Percentiles rank a stretch among this genome's conserved stretches.
These are phyloP conservation scores for Heliothis virescens DNA, from an alignment of 1,140 invertebrate species.

Conservation along the genomic window DNA sequence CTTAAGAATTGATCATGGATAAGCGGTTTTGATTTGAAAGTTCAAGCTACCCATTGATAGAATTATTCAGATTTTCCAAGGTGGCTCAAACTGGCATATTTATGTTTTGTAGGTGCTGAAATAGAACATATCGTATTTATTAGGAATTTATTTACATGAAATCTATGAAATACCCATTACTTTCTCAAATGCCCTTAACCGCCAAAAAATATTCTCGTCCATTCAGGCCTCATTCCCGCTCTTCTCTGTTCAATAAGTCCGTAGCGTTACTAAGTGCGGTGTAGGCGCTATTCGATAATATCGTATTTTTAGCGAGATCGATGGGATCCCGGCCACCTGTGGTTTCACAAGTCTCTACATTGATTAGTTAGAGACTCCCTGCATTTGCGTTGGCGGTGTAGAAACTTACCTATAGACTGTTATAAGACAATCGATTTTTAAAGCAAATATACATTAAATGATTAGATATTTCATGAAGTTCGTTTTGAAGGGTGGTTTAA, in stretches of 20 bases:
- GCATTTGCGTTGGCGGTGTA: neutral
- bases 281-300: slow-evolving; percentile 68
- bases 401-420: neutral
- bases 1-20: neutral
- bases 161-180: no score
- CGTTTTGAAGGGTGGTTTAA: no score
- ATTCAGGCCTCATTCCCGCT: slow-evolving; percentile 38
- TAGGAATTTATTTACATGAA: no score
- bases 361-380: slow-evolving; percentile 55
- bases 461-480: no score
- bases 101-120: no score
- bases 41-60: no score
- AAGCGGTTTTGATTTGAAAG: neutral
- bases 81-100: no score
- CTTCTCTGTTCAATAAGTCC: slow-evolving; percentile 30
- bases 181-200: no score
- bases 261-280: slow-evolving; percentile 42
- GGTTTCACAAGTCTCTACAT: slow-evolving; percentile 65
- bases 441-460: no score
- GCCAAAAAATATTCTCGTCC: no score
- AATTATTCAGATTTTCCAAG: no score
- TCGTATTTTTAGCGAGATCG: slow-evolving; percentile 79
- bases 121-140: no score
- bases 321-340: slow-evolving; percentile 73
- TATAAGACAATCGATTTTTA: neutral